These are phyloP conservation scores for Acrocephalus kingi DNA, from an alignment of 2,113 vertebrate species.

Conservation along the genomic window DNA sequence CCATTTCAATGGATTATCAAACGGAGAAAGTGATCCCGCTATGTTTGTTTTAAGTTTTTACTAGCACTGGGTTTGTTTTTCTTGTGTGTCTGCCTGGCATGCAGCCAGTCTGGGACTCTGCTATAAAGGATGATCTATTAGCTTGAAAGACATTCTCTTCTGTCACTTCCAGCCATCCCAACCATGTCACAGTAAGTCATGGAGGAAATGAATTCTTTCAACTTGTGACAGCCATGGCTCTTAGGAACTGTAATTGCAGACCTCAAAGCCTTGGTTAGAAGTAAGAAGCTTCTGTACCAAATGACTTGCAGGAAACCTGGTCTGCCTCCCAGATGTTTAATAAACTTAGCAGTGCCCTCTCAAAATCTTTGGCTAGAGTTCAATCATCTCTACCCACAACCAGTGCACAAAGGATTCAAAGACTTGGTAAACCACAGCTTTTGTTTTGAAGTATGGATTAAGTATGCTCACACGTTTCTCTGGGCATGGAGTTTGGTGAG, in stretches of 20 bases:
- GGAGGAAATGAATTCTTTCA: neutral
- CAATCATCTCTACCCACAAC: neutral
- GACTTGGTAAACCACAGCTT: neutral
- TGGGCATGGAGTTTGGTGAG: neutral
- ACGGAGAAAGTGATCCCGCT: neutral
- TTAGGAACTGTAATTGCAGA: neutral
- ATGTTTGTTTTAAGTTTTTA: neutral
- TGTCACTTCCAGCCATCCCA: neutral
- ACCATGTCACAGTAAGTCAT: neutral
- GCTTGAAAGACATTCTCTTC: neutral
- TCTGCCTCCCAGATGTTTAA: slow-evolving; percentile 39
- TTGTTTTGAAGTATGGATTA: neutral
- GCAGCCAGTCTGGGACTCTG: neutral
- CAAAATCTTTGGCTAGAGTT: slow-evolving; percentile 1
- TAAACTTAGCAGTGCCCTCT: neutral
- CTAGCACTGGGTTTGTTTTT: neutral
- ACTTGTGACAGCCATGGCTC: neutral
- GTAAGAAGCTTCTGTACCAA: neutral
- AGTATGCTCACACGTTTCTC: neutral
- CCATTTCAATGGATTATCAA: neutral
- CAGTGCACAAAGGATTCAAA: slow-evolving; percentile 32
- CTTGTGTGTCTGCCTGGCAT: neutral
- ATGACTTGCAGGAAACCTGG: neutral
- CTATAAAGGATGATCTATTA: neutral
- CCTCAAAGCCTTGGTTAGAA: neutral